Evolutionary conservation across 2,113 vertebrate genomes (phyloP).

Genomic region (Cryptotis parvus): DNA sequence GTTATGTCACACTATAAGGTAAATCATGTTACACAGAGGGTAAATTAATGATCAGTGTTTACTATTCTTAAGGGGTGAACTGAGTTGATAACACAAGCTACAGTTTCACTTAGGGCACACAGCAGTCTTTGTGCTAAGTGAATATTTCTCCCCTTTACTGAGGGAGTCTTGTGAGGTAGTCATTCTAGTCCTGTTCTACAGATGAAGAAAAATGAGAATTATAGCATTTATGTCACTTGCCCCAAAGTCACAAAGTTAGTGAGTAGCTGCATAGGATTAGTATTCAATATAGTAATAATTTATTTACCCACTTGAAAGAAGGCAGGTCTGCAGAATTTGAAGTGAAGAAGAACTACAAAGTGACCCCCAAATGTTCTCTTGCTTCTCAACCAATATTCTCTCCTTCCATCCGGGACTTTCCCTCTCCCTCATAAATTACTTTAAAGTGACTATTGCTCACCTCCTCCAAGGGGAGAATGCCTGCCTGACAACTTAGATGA

Average conservation of each 20-base stretch:
- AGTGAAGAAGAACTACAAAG: background rate
- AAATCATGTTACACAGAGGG: background rate
- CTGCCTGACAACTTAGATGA: background rate
- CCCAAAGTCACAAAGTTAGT: too few species aligned
- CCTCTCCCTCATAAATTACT: background rate
- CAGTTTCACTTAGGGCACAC: background rate
- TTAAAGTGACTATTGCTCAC: background rate
- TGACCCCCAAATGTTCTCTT: background rate
- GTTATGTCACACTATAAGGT: background rate
- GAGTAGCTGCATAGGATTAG: background rate
- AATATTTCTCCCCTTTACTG: background rate
- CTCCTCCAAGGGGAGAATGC: rapidly evolving
- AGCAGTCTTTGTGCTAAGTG: background rate
- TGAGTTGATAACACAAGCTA: background rate
- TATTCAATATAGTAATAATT: background rate
- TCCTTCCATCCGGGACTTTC: background rate
- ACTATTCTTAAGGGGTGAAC: background rate
- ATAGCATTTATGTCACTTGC: conserved; percentile 24
- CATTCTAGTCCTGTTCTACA: background rate
- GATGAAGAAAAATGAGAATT: conserved; percentile 8
- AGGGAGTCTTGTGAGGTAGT: background rate
- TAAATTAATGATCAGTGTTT: background rate
- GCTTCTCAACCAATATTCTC: background rate
- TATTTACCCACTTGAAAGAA: background rate
- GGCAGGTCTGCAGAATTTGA: background rate